Percentiles rank a stretch among this genome's conserved stretches.
phyloP scores from a whole-genome alignment of 2,888 invertebrate species.

The Mythimna lalbum region DNA sequence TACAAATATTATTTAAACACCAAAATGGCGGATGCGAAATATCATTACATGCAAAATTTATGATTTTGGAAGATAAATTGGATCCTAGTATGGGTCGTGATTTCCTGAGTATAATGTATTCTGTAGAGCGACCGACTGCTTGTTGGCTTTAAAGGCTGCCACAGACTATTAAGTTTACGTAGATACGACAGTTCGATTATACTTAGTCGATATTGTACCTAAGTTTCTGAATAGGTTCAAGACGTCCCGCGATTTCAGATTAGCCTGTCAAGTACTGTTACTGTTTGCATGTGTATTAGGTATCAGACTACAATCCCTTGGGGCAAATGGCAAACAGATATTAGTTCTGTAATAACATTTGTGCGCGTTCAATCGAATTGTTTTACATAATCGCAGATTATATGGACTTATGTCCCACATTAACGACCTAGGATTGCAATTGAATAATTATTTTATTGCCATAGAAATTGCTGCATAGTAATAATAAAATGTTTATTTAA shows the following conservation, averaged over 20 bases:
- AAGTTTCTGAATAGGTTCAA: constrained; percentile 39
- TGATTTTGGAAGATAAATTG: constrained; percentile 89
- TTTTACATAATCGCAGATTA: constrained; percentile 54
- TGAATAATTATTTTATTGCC: constrained; percentile 55
- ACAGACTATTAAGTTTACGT: constrained; percentile 74
- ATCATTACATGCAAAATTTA: constrained; percentile 86
- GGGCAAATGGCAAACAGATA: constrained; percentile 10
- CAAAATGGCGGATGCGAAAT: constrained; percentile 83
- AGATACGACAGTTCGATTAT: constrained; percentile 71
- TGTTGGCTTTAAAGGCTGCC: constrained; percentile 80
- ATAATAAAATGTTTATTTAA: constrained; percentile 48
- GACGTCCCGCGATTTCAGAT: constrained; percentile 42
- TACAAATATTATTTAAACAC: constrained; percentile 65
- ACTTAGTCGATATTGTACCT: constrained; percentile 44
- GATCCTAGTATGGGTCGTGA: constrained; percentile 85
- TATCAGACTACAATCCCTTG: constrained; percentile 12
- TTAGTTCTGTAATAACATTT: constrained; percentile 13
- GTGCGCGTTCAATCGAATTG: constrained; percentile 29
- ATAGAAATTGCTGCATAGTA: constrained; percentile 42
- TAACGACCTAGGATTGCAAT: constrained; percentile 43
- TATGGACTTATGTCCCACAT: constrained; percentile 41
- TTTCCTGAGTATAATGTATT: constrained; percentile 89
- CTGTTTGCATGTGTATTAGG: constrained; percentile 20
- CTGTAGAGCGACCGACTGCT: constrained; percentile 77
- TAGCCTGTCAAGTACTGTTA: constrained; percentile 42